Base-by-base conservation (phyloP, 2,113 vertebrate species). In the Amphiprion ocellaris region DNA sequence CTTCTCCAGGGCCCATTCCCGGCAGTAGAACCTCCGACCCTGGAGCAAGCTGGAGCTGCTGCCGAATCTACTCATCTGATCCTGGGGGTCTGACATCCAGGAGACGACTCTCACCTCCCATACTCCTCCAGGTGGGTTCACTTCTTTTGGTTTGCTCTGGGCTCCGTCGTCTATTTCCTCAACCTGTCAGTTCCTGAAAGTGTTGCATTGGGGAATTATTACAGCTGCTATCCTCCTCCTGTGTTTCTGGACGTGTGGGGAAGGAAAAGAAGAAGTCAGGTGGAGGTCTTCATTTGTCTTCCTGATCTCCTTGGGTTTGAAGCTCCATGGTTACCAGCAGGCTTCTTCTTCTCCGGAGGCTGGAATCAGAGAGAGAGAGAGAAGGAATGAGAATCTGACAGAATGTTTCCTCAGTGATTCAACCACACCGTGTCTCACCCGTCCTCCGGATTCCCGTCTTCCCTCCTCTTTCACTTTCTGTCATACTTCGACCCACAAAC, bases 1-100 rank as follows among this genome's bases (percentile, higher is more conserved):
- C 89, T 95, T 95, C 24, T 93, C 94, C 81, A 96, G 91, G 63
- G 95, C 95, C 95, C 96, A 96, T 91, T 96, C 95, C 59, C 96
- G 94, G 83, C 96, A 95, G 82, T 93, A 93, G 90, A 96, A 96
- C 28, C 81, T 81, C 30, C 91, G 94, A 73, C 94, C 95, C 89
- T 16, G 92, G 55, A 94, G 92, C 72, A 90, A 86, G 82, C 94
- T 95, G 71, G 82, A 72, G 67, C 85, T 84, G 73, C 87, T 74
- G 56, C 69, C 71, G 19, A 74, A 84, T 72, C 74, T 69, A 69
- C 92, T 95, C 93, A 93, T 93, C 90, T 77, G 69, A 61, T 61
- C 74, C 82, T 21, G 70, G 61, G 56, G 49, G 69, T 65, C 33
- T 59, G 66, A 65, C 65, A 63, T 79, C 75, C 72, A 23, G 59